Base-by-base conservation (phyloP, 1,140 invertebrate genomes). In the Tetragonula clypearis region DNA sequence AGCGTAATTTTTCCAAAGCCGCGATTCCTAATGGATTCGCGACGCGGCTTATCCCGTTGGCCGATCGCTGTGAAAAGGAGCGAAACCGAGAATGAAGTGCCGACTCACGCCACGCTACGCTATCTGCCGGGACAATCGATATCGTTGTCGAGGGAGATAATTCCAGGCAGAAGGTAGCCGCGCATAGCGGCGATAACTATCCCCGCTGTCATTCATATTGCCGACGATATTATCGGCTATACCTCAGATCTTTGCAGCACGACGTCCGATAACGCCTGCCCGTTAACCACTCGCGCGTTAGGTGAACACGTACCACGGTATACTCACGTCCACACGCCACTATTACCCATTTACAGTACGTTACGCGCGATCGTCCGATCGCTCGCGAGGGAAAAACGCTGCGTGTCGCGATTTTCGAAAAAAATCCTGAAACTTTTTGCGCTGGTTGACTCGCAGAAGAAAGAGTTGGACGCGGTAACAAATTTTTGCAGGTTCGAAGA, bases 91-190 rank as follows among this genome's bases (percentile, higher is more conserved):
- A 87, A 88, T 80, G 75, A 88, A 88, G 87, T 88, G 88, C 87
- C 88, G 88, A 89, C 88, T 89, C 88, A 88, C 84, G 88, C 76
- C 88, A 73, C 84, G 84, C 76, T 87, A 68, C 76, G 72, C 87
- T 89, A 89, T 89, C 88, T 83, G 82, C 85, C 88, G 80, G 84
- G 87, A 89, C 88, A 89, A 89, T 89, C 88, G 88, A 89, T 89
- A 89, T 88, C 88, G 88, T 79, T 89, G 88, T 89, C 84, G 88
- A 88, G 88, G 87, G 84, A 88, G 88, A 89, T 89, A 88, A 89
- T 89, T 86, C 87, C 87, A 87, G 83, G 87, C 87, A 85, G 87
- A 78, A 82, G 85, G 81, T 87, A 86, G 84, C 79, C 82, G 76
- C 58, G 65, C 81, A 79, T 82, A 85, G 60, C 35, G 87, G 79